These are phyloP conservation scores for Apotomis betuletana DNA, from an alignment of 2,888 invertebrate species.

Conservation along the genomic window DNA sequence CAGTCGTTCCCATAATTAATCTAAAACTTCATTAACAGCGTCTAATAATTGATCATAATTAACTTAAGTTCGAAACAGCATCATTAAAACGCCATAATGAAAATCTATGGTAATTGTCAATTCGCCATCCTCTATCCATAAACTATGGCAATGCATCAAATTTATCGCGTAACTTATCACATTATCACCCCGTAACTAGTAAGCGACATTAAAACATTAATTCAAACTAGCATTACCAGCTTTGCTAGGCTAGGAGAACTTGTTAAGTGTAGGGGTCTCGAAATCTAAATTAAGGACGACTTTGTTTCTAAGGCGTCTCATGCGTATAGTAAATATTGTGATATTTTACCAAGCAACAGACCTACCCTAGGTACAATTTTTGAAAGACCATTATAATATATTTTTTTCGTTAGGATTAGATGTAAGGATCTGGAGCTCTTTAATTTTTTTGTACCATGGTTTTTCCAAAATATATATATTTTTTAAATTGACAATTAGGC, in stretches of 20 bases:
- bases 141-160: conserved; percentile 52
- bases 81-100: conserved; percentile 25
- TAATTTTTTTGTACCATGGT: no score
- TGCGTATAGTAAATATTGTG: no score
- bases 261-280: no score
- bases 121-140: conserved; percentile 18
- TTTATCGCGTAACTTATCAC: conserved; percentile 55
- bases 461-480: no score
- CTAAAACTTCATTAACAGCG: not conserved
- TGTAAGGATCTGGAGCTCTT: no score
- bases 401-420: no score
- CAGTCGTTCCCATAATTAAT: not conserved
- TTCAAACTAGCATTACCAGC: conserved; percentile 45
- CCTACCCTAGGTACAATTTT: no score
- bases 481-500: no score
- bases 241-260: no score
- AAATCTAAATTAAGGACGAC: not conserved
- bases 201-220: conserved; percentile 52
- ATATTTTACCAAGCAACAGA: no score
- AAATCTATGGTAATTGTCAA: conserved; percentile 28
- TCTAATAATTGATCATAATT: not conserved
- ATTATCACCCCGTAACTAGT: conserved; percentile 54
- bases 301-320: not conserved
- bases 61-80: not conserved
- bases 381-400: no score